A percentile compares a stretch with the other conserved stretches of the same genome.
These are phyloP conservation scores for Panthera leo DNA, from an alignment of 2,113 vertebrate species.

Conservation along the genomic window DNA sequence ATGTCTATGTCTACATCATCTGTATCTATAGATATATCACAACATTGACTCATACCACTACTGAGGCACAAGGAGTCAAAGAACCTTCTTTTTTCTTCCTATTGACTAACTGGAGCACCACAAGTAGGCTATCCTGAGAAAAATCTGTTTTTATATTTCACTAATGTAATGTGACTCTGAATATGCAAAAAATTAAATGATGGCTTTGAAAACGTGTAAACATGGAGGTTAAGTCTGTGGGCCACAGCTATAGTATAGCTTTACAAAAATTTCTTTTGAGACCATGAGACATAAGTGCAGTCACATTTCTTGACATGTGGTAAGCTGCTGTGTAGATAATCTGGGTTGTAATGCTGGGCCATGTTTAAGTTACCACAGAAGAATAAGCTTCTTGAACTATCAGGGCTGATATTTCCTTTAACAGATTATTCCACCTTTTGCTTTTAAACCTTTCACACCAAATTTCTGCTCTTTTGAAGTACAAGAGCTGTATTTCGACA, in stretches of 20 bases:
- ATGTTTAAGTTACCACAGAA: not conserved
- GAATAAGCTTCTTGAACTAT: constrained; percentile 43
- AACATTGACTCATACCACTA: not conserved
- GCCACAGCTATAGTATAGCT: not conserved
- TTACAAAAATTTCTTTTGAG: not conserved
- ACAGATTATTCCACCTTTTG: constrained; percentile 69
- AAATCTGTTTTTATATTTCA: not conserved
- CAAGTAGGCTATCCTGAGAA: not conserved
- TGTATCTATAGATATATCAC: not conserved
- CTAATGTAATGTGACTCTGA: not conserved
- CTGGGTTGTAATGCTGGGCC: not conserved
- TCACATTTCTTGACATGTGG: not conserved
- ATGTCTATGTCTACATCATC: not conserved
- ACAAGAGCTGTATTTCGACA: constrained; percentile 85
- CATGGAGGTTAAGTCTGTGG: not conserved
- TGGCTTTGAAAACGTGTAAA: not conserved
- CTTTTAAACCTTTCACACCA: constrained; percentile 66
- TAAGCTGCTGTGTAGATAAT: not conserved
- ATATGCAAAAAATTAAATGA: not conserved
- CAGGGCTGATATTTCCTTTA: constrained; percentile 36
- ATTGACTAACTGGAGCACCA: not conserved
- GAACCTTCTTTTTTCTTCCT: not conserved
- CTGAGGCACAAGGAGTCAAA: not conserved
- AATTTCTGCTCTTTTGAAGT: constrained; percentile 54
- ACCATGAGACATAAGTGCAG: not conserved